These are phyloP conservation scores for Minunthozetes semirufus DNA, from an alignment of 2,888 invertebrate genomes.

Conservation along the genomic window DNA sequence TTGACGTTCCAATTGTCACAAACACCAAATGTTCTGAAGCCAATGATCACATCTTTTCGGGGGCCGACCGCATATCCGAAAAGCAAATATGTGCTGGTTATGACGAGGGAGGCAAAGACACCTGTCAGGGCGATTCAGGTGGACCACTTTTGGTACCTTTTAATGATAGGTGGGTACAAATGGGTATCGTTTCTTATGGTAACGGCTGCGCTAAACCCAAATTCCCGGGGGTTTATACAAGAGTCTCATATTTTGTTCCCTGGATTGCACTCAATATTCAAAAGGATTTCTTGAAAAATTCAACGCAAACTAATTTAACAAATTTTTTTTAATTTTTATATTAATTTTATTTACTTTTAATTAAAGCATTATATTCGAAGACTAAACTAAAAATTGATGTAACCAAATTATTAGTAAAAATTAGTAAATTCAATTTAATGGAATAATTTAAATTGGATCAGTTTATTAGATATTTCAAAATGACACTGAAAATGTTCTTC, in stretches of 20 bases:
- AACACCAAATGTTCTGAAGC: neutral
- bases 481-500: no score
- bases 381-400: no score
- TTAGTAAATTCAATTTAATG: no score
- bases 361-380: no score
- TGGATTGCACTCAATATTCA: neutral
- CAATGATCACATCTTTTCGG: neutral
- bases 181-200: conserved; percentile 27
- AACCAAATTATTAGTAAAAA: no score
- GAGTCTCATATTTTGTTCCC: neutral
- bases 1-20: conserved; percentile 1
- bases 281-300: neutral
- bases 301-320: no score
- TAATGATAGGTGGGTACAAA: neutral
- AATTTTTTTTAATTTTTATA: no score
- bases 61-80: neutral
- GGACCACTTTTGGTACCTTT: conserved; percentile 9
- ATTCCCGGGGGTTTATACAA: conserved; percentile 18
- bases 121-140: conserved; percentile 30
- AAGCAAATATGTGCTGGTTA: conserved; percentile 19
- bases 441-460: no score
- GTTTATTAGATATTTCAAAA: no score
- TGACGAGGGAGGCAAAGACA: conserved; percentile 25
- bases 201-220: conserved; percentile 13
- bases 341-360: no score